Base-by-base conservation (phyloP, 2,888 invertebrate genomes). In the Beris chalybata region DNA sequence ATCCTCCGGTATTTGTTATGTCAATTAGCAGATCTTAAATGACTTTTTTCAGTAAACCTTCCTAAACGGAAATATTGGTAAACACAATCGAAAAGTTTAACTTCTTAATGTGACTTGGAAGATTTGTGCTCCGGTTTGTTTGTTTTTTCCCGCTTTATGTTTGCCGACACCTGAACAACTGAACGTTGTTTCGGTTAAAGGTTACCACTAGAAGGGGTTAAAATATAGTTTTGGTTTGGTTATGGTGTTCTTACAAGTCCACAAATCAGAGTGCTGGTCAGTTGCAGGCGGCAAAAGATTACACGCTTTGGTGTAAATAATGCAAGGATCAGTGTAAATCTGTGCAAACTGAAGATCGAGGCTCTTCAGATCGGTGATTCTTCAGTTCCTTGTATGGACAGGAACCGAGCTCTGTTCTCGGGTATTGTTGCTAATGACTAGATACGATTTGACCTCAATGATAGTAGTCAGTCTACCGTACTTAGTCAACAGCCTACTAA, bases 11-110 rank as follows among this genome's bases (percentile, higher is more conserved):
- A 52, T 76, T 74, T 75, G 74, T 74, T 73, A 77, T 79, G 79
- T 79, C 80, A 79, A 80, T 79, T 79, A 79, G 79, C 79, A 76
- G 78, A 76, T 74, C 75, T 74, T 75, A 78, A 78, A 78, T 76
- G 79, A 79, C 79, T 13, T 30, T 56, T 48, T 53, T 50, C 57
- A 57, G 45, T 56, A 56, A 5, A 22, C 29, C 48, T 13, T 11
- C 47, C 54, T 48, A 22, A n/a, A 65, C 43, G 55, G 47, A 54
- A 64, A 54, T 48, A 44, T 65, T 47, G 56, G 64, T 56, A 65
- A 65, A 65, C 45, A 64, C 44, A 65, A 65, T 56, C 54, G 48
- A 48, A 55, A 47, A 65, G 48, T 47, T 65, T 55, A 55, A 65
- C 55, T 55, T 65, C 64, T 65, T 65, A 55, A 65, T 47, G 48